Base-by-base conservation (phyloP, 2,888 invertebrate species). In the Rotaria macrura region DNA sequence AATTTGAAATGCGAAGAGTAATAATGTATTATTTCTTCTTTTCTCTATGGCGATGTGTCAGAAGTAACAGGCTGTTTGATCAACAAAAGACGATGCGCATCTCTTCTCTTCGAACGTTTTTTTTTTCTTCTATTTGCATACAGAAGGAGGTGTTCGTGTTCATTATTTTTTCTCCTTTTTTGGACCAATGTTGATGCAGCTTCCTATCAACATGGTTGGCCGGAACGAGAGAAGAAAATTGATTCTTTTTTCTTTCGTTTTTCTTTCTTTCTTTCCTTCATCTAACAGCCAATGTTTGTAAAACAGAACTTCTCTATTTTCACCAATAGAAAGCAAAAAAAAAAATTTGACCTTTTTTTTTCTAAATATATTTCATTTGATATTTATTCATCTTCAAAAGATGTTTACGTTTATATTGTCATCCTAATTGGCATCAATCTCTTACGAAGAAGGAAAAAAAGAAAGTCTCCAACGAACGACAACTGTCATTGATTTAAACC, bases 61-160 rank as follows among this genome's bases (percentile, higher is more conserved):
- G 65, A 65, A 65, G 34, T 65, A 65, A 34, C 65, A 65, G 65
- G 34, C 65, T 65, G 65, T 65, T 65, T 65, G 65, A 65, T 65
- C 65, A 65, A 65, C 65, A 65, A 65, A 38, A 65, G 34, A 65
- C 34, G 65, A 65, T 65, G 65, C 65, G 65, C 65, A 65, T 65
- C 65, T 65, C 65, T 65, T 65, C 65, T 65, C 65, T 65, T 65
- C 65, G 65, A 65, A 65, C 34, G 34, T 34, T 65, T 65, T 65
- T 65, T 65, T 65, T 65, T 65, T 34, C 65, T 65, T 65, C 65
- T 65, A 65, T 65, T 65, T 65, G 65, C 65, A 65, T 65, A 65
- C 65, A 65, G 65, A 65, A 65, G 65, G 65, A 65, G 65, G 65
- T 65, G 65, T 65, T 65, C 65, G 65, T 65, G 65, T 65, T 65